Conservation (phyloP, 1,140 invertebrate genomes). For the Maniola jurtina region DNA sequence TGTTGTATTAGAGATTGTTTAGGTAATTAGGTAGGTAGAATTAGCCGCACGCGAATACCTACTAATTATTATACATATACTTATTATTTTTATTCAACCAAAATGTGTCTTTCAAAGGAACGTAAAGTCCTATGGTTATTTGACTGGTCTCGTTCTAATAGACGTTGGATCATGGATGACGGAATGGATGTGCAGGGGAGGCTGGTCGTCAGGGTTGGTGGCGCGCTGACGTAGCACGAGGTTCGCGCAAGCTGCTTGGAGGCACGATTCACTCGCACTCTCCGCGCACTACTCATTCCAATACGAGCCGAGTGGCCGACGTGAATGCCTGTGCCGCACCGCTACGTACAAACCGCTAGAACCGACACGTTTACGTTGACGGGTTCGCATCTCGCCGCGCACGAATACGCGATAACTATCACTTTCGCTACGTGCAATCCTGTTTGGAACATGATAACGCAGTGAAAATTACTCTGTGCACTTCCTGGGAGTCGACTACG, state of each 20-base stretch:
- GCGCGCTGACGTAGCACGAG: slow-evolving; percentile 27
- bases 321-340: slow-evolving; percentile 54
- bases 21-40: too few relatives aligned
- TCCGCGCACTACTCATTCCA: slow-evolving; percentile 33
- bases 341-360: slow-evolving; percentile 15
- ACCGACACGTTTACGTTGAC: slow-evolving; percentile 38
- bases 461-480: slow-evolving; percentile 54
- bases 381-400: slow-evolving; percentile 42
- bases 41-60: too few relatives aligned
- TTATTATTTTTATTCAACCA: too few relatives aligned
- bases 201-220: background rate
- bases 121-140: too few relatives aligned
- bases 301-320: slow-evolving; percentile 46
- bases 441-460: slow-evolving; percentile 55
- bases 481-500: slow-evolving; percentile 38
- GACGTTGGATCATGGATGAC: background rate
- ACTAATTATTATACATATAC: too few relatives aligned
- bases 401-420: slow-evolving; percentile 55
- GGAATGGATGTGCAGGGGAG: background rate
- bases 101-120: too few relatives aligned
- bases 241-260: slow-evolving; percentile 24
- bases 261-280: slow-evolving; percentile 20
- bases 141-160: too few relatives aligned
- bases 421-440: slow-evolving; percentile 57
- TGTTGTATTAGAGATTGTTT: too few relatives aligned